Evolutionary conservation across 2,113 vertebrate species (phyloP).

Genomic region (Gorilla gorilla): DNA sequence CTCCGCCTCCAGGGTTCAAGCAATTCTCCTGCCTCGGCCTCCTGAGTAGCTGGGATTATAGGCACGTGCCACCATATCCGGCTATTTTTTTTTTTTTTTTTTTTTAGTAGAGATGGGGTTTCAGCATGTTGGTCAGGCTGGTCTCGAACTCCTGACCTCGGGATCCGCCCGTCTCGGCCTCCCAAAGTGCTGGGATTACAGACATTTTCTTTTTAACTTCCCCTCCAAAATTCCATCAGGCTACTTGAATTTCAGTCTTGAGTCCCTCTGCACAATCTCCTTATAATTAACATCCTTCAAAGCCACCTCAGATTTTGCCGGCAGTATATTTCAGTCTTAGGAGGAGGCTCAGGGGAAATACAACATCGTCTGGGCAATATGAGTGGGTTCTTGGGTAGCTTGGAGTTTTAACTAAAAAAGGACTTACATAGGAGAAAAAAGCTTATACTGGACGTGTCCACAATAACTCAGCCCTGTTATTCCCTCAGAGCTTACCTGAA

Average conservation of each 20-base stretch:
- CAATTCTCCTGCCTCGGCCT: no score
- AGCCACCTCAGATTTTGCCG: neutral
- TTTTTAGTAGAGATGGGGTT: no score
- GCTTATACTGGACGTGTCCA: neutral
- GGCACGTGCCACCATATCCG: rapidly evolving
- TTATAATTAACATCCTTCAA: neutral
- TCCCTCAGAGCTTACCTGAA: neutral
- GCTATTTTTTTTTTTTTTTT: no score
- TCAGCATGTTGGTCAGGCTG: no score
- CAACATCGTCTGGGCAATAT: neutral
- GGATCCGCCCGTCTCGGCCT: no score
- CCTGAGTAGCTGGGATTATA: no score
- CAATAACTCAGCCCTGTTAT: neutral
- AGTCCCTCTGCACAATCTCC: neutral
- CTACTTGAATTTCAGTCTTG: neutral
- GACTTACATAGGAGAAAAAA: neutral
- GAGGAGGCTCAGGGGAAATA: neutral
- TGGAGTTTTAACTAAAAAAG: neutral
- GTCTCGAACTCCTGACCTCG: no score
- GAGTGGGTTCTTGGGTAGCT: neutral
- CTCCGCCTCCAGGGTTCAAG: no score
- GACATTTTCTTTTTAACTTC: neutral
- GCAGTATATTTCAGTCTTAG: neutral
- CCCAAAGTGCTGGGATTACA: no score
- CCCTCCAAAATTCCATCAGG: neutral